A percentile compares a stretch with the other conserved stretches of the same genome.
Evolutionary conservation across 2,888 invertebrate genomes (phyloP).

Genomic region (Drosophila yooni): DNA sequence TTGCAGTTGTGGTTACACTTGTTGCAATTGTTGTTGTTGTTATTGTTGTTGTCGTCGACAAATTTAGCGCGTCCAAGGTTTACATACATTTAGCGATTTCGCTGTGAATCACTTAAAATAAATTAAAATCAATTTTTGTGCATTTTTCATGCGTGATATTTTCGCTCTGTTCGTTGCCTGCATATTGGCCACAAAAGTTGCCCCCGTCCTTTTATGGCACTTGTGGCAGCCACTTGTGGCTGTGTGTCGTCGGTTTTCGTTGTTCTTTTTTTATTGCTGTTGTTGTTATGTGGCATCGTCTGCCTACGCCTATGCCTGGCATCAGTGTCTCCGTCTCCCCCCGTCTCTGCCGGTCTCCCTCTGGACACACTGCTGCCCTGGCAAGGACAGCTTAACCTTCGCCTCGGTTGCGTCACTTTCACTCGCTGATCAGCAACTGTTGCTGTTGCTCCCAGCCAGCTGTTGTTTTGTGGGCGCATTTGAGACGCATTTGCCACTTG

Average conservation of each 20-base stretch:
- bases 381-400: constrained; percentile 59
- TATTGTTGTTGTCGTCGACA: constrained; percentile 46
- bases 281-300: constrained; percentile 30
- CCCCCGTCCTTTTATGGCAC: constrained; percentile 66
- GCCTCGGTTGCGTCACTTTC: constrained; percentile 45
- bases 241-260: constrained; percentile 37
- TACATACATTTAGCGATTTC: constrained; percentile 24
- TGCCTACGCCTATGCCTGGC: constrained; percentile 1
- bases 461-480: constrained; percentile 29
- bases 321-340: neutral
- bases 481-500: constrained; percentile 21
- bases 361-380: neutral
- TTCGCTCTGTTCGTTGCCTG: neutral
- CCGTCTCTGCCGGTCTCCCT: neutral
- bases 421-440: constrained; percentile 29
- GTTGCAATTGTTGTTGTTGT: constrained; percentile 10
- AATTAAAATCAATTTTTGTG: constrained; percentile 75
- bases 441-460: constrained; percentile 10
- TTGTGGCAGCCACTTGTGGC: constrained; percentile 47
- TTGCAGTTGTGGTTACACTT: constrained; percentile 8
- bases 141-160: constrained; percentile 63
- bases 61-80: constrained; percentile 71
- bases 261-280: constrained; percentile 24
- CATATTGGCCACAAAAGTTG: constrained; percentile 44
- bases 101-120: constrained; percentile 78